Base-by-base conservation (phyloP, 2,888 invertebrate genomes). In the Blastobasis adustella region DNA sequence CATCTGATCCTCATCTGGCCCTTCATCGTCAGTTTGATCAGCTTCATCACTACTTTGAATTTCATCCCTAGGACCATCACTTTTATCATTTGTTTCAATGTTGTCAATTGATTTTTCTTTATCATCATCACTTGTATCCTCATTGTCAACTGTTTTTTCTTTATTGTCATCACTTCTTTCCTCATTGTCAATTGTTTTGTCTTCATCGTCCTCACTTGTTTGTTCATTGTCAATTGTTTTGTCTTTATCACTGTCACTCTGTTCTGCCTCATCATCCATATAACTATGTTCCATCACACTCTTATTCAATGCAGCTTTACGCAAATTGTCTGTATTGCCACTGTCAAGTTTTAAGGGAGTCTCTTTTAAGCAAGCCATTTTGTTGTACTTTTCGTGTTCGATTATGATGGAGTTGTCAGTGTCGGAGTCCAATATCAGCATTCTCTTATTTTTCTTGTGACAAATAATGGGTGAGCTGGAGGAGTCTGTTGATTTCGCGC, bases 401-500 rank as follows among this genome's bases (percentile, higher is more conserved):
- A 79, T 66, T 1, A 85, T 58, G 37, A 87, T 79, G 6, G 87
- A 87, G 55, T 85, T 83, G 50, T 87, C 87, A 0, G 81, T 79
- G 56, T 88, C 87, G 0, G 87, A 87, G 43, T 86, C 87, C 4
- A 79, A 23, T 4, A 76, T 60, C 4, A 82, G 66, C 62, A 84
- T 76, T 5, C 85, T 74, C 61, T 83, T 86, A 48, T 77, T 86
- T 1, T 73, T 76, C 60, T 70, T 78, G 36, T 69, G 70, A 37
- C 67, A 61, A 37, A 71, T 51, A 10, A 67, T 66, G 6, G 79
- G 71, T 5, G 75, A 71, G 10, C 70, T 67, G 2, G 73, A 64
- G 1, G 68, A 66, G 8, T 69, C 66, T 5, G 58, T 61, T 0
- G 65, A 61, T 6, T 66, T 65, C 9, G 66, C 60, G 36, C 65